Base-by-base conservation (phyloP, 2,888 invertebrate species). In the Ophonus ardosiacus region DNA sequence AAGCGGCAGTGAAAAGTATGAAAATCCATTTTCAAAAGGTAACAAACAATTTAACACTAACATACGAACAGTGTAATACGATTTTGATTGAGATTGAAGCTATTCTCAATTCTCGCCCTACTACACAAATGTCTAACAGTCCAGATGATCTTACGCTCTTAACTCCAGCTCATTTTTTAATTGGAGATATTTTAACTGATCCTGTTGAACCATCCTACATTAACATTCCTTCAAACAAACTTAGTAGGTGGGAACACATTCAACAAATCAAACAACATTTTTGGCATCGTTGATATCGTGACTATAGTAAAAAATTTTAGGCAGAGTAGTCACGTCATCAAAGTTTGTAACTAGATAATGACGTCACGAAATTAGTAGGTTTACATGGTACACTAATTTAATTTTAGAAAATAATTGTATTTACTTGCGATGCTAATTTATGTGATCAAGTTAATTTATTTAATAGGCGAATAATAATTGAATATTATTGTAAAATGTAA, bases 191-290 rank as follows among this genome's bases (percentile, higher is more conserved):
- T 8, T 8, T 57, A 7, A 15, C 18, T 61, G 8, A 18, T 8
- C 15, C 18, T 18, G 18, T 18, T 18, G 61, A 61, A 61, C 61
- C 17, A 61, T 65, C 65, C 10, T 65, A 21, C 21, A n/a, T 65
- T 18, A 18, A 65, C 7, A 43, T 71, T 40, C 15, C 43, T 40
- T 5, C 6, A 71, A 40, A 38, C 8, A 31, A n/a, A 21, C 56
- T 78, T 8, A 56, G 1, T 10, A 0, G 10, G 13, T 78, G 78
- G 78, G 10, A 78, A 78, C 78, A 56, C 51, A 43, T 78, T 13
- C 78, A 78, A 24, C 78, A 78, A 57, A 78, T 78, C 15, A 59
- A 15, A 10, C 80, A 80, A 63, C 80, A 80, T 31, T 80, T 80
- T 31, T 80, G 81, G 84, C 85, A 51, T 2, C 43, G 76, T 15